Evolutionary conservation across 2,797 vertebrate genomes (phyloP), one percentile per base, ranked within the genome.

Genomic region (Myotis vivesi): DNA sequence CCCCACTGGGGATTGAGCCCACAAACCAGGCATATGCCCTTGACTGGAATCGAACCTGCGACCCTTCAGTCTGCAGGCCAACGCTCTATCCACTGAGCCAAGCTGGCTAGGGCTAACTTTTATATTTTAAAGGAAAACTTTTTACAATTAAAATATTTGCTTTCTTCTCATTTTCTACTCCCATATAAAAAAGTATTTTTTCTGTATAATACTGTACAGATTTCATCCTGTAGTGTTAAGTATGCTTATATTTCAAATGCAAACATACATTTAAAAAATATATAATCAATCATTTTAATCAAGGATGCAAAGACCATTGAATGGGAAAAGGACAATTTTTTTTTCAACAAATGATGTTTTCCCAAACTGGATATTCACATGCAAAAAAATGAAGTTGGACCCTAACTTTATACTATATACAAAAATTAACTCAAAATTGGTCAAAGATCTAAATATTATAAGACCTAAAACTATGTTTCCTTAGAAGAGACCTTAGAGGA

Each of bases 241-340:
- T 72, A 72, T 92, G 36, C n/a, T 83, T n/a, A 41, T 92, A 92
- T 87, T 94, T 90, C 62, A 92, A 66, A 79, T 81, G 36, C 20
- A 81, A 69, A 66, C 25, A 53, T 82, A 82, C 1, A 49, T 82
- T 83, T 59, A 73, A 87, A 89, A 38, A 17, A 91, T 79, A 51
- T 6, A 23, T 62, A 76, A 22, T 80, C 7, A 55, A 5, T 57
- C 71, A 36, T 88, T 53, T 79, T 82, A 41, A 62, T 38, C 62
- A 91, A 55, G 44, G 75, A 23, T 66, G 3, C 77, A 49, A 66
- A 44, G 41, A 75, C 22, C 15, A 69, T 53, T 72, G 36, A 72
- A 1, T 87, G 57, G 46, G 75, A 25, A 93, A 86, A 90, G 57
- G 19, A 66, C 62, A 62, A 6, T 88, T n/a, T 88, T n/a, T 87